Evolutionary conservation across 1,140 invertebrate genomes (phyloP), one percentile per base, ranked within the genome.

Genomic region (Pseudomyrmex cubaensis): DNA sequence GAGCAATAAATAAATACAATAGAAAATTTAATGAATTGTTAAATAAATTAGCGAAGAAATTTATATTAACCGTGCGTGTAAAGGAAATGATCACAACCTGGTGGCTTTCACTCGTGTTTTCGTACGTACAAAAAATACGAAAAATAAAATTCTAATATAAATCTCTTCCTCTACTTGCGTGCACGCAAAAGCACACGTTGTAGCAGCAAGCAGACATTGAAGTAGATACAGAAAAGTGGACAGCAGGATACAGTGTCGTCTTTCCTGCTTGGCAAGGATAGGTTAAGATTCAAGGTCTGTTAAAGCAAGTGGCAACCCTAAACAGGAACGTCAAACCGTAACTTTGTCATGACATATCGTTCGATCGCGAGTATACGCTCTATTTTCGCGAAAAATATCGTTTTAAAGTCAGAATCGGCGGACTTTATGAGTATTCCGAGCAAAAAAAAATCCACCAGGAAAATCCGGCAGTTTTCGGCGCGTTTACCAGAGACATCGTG

Each of bases 401-500:
- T 80, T 80, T 78, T 59, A 35, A 72, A 72, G 64, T 15, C 44
- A n/a, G 52, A 12, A 57, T 25, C 63, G 17, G 7, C 25, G 35
- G 10, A 70, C 20, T 70, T 70, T 78, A 78, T 57, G 76, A 44
- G 76, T 70, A 50, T 61, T 8, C 4, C n/a, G 44, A n/a, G 22
- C 9, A 70, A 57, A 57, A 57, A 44, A 70, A 78, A 69, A 59
- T 59, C 12, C 35, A 8, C 12, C 44, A n/a, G n/a, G 44, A 80
- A 72, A 72, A 80, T 72, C 76, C 76, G 44, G 12, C 44, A 59
- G 76, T 59, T 78, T 70, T 35, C 48, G 20, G 44, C 54, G 76
- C 54, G 35, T 70, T 78, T 70, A 59, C 66, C 44, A 54, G 63
- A 15, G 54, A 48, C 64, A 59, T 59, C 22, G 67, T 7, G 20